Conservation (phyloP, 2,797 vertebrate species). For the Scyliorhinus canicula region DNA sequence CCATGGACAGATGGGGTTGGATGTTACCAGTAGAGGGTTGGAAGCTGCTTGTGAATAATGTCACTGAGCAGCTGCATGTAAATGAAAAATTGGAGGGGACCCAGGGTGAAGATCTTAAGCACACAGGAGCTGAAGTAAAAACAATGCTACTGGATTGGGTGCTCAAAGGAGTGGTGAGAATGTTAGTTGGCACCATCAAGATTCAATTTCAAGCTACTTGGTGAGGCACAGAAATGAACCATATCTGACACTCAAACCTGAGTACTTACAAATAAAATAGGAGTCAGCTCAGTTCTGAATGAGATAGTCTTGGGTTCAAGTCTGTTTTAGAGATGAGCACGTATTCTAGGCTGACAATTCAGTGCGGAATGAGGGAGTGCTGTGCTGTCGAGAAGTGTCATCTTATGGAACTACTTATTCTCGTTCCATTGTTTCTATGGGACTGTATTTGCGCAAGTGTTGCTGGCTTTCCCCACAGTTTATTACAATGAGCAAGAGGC, state of each 20-base stretch:
- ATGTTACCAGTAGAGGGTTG: background rate
- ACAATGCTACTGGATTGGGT: background rate
- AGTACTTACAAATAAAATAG: background rate
- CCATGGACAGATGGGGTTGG: background rate
- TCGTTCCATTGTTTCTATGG: background rate
- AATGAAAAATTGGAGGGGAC: background rate
- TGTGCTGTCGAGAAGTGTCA: background rate
- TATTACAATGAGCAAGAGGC: background rate
- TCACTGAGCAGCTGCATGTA: background rate
- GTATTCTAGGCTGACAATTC: background rate
- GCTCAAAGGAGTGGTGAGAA: background rate
- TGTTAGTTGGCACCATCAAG: background rate
- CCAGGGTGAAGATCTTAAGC: background rate
- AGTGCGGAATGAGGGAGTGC: background rate
- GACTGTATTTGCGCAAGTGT: background rate
- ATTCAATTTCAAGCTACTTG: background rate
- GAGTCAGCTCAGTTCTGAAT: background rate
- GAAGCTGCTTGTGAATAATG: background rate
- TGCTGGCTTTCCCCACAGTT: background rate
- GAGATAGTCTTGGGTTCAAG: background rate
- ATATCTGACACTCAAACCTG: background rate
- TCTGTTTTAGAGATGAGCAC: background rate
- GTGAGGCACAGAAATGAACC: background rate
- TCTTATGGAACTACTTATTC: background rate
- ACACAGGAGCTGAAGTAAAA: background rate